phyloP scores from a whole-genome alignment of 2,888 invertebrate species.

The Sepiola atlantica region DNA sequence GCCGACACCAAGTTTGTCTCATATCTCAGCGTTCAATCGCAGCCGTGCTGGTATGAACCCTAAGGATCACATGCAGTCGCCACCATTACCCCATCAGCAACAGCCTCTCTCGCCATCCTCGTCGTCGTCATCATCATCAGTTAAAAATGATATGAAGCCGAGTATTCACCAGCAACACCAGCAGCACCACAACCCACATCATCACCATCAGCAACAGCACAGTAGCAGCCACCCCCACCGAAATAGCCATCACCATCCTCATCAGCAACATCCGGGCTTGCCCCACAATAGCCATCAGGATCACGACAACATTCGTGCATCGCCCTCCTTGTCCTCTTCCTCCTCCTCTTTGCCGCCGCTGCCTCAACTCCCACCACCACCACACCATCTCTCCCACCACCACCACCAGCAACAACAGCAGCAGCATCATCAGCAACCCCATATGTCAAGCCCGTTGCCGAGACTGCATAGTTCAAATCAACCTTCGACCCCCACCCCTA shows the following conservation, averaged over 20 bases:
- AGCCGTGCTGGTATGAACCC: neutral
- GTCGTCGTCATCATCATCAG: neutral
- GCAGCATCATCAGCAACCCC: neutral
- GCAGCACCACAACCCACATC: neutral
- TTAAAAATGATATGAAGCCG: neutral
- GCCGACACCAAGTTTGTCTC: neutral
- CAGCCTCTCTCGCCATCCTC: neutral
- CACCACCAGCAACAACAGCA: neutral
- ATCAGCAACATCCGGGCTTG: neutral
- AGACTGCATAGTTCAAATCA: slow-evolving; percentile 33
- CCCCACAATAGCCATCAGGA: neutral
- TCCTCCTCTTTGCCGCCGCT: neutral
- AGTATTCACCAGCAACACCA: neutral
- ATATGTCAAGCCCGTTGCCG: neutral
- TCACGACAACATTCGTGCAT: neutral
- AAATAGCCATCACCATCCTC: neutral
- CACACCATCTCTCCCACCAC: neutral
- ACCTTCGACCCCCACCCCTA: neutral
- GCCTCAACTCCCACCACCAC: neutral
- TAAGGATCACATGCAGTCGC: neutral
- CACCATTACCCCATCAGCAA: neutral
- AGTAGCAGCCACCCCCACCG: neutral
- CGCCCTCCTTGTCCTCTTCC: neutral
- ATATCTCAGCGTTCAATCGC: slow-evolving; percentile 5
- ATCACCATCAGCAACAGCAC: neutral